Percentiles rank a stretch among this genome's conserved stretches.
Evolutionary conservation across 2,888 invertebrate species (phyloP).

Genomic region (Elgonia sp.): DNA sequence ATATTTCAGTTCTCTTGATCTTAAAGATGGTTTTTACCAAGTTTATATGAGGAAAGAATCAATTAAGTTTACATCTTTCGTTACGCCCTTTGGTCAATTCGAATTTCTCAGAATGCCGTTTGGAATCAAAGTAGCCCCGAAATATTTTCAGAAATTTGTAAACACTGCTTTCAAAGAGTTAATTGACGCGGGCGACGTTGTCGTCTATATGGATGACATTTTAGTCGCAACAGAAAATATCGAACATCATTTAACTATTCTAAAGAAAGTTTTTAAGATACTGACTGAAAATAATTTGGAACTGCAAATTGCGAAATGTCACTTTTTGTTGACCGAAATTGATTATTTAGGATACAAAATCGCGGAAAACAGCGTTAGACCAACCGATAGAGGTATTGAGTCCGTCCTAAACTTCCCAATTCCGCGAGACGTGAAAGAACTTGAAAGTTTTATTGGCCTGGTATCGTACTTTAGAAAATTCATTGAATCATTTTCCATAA

Average conservation of each 20-base stretch:
- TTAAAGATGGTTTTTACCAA: constrained; percentile 50
- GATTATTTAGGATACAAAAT: constrained; percentile 44
- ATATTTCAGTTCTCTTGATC: constrained; percentile 33
- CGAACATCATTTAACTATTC: constrained; percentile 33
- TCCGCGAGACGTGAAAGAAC: constrained; percentile 3
- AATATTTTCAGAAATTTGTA: constrained; percentile 38
- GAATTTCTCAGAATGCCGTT: constrained; percentile 47
- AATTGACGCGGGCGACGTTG: constrained; percentile 18
- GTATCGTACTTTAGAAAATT: constrained; percentile 40
- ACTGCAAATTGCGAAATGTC: constrained; percentile 18
- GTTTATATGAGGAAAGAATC: constrained; percentile 37
- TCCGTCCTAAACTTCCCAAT: constrained; percentile 30
- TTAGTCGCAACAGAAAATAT: constrained; percentile 28
- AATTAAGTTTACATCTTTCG: constrained; percentile 38
- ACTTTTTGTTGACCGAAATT: constrained; percentile 22
- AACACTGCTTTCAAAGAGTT: constrained; percentile 36
- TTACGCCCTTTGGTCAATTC: constrained; percentile 42
- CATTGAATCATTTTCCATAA: constrained; percentile 32
- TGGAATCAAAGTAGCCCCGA: constrained; percentile 42
- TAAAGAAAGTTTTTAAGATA: constrained; percentile 11
- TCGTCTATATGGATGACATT: constrained; percentile 43
- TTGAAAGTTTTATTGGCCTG: constrained; percentile 31
- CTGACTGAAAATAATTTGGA: constrained; percentile 30
- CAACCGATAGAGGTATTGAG: constrained; percentile 1
- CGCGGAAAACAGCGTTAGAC: constrained; percentile 9